phyloP scores from a whole-genome alignment of 1,140 invertebrate species.

The Himalopsyche phryganea region DNA sequence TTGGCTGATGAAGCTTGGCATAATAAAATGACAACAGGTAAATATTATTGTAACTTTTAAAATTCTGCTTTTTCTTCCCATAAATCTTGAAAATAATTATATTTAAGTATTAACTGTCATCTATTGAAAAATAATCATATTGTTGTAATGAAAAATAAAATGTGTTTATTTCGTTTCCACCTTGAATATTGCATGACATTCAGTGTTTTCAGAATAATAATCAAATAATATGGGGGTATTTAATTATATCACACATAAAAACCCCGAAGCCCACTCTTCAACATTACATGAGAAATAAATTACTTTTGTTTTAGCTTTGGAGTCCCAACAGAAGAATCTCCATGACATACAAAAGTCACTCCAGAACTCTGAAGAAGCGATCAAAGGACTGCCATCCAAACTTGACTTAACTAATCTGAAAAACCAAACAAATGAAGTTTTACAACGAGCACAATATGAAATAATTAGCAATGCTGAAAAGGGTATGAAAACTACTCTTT shows the following conservation, averaged over 20 bases:
- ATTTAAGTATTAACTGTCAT: neutral
- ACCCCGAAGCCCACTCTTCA: too few relatives aligned
- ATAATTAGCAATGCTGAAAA: slow-evolving; percentile 38
- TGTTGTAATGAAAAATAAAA: neutral
- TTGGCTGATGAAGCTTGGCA: slow-evolving; percentile 50
- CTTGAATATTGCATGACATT: too few relatives aligned
- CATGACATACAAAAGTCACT: slow-evolving; percentile 44
- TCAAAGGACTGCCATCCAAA: slow-evolving; percentile 44
- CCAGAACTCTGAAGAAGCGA: slow-evolving; percentile 45
- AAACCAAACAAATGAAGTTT: slow-evolving; percentile 42
- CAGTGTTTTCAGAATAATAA: too few relatives aligned
- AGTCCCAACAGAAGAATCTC: slow-evolving; percentile 46
- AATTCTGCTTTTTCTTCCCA: too few relatives aligned
- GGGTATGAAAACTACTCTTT: slow-evolving; percentile 31
- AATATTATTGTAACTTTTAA: slow-evolving; percentile 24
- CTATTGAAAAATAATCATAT: neutral
- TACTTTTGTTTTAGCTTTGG: slow-evolving; percentile 39
- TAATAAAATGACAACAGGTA: slow-evolving; percentile 52
- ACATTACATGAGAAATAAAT: too few relatives aligned
- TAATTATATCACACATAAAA: too few relatives aligned
- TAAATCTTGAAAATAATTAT: neutral
- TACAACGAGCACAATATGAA: slow-evolving; percentile 36
- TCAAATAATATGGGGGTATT: too few relatives aligned
- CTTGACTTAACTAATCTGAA: slow-evolving; percentile 38
- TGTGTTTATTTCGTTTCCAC: too few relatives aligned